These are phyloP conservation scores for Microplitis deprimator DNA, from an alignment of 2,888 invertebrate species.

Conservation along the genomic window DNA sequence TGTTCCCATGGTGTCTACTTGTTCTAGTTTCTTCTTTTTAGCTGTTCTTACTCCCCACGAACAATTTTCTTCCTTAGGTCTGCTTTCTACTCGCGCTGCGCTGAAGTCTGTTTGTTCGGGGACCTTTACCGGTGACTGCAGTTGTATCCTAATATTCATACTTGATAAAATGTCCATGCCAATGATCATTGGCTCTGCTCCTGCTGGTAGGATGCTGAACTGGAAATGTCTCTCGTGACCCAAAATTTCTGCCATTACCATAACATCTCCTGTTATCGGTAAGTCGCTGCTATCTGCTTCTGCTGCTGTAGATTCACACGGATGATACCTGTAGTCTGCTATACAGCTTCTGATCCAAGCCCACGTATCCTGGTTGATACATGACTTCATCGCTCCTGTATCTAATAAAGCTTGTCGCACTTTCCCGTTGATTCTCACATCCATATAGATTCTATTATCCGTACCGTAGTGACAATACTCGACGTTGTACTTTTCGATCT, in stretches of 20 bases:
- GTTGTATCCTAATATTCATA: neutral
- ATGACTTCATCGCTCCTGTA: slow-evolving; percentile 18
- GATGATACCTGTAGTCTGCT: neutral
- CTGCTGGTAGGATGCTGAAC: neutral
- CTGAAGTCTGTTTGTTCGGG: neutral
- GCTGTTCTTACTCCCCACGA: too few species aligned
- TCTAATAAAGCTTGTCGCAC: slow-evolving; percentile 4
- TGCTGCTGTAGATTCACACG: neutral
- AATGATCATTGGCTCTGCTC: neutral
- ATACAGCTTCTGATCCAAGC: neutral
- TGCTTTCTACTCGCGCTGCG: too few species aligned
- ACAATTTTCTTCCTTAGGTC: too few species aligned
- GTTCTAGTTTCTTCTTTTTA: too few species aligned
- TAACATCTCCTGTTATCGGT: too few species aligned
- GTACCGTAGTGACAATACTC: neutral
- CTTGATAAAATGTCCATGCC: slow-evolving; percentile 13
- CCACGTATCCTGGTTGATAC: neutral
- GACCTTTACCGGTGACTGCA: neutral
- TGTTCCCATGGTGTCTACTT: too few species aligned
- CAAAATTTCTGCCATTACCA: neutral
- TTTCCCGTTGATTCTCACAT: slow-evolving; percentile 2
- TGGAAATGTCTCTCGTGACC: neutral
- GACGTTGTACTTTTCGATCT: too few species aligned
- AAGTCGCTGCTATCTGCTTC: too few species aligned
- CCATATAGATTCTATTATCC: neutral